Percentiles rank a stretch among this genome's conserved stretches.
These are phyloP conservation scores for Phoenicopterus ruber DNA, from an alignment of 2,113 vertebrate species.

Conservation along the genomic window DNA sequence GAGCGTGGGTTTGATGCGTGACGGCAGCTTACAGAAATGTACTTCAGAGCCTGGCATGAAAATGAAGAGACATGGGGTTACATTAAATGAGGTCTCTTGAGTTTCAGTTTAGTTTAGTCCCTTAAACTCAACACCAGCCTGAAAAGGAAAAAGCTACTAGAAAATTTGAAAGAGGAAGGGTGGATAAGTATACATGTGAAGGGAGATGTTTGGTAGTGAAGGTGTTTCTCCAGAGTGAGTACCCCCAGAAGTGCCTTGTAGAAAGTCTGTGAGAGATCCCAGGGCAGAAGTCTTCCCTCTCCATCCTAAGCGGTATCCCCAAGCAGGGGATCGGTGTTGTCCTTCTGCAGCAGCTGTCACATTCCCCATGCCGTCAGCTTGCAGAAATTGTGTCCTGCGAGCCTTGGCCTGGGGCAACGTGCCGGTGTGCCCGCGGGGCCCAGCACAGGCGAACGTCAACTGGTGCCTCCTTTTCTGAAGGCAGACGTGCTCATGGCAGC, in stretches of 20 bases:
- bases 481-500: not conserved
- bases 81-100: not conserved
- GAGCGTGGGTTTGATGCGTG: not conserved
- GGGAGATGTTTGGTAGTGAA: not conserved
- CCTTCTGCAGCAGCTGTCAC: not conserved
- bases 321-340: not conserved
- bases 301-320: not conserved
- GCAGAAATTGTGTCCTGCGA: not conserved
- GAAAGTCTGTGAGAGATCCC: not conserved
- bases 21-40: not conserved
- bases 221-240: not conserved
- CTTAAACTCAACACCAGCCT: not conserved
- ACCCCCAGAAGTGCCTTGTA: not conserved
- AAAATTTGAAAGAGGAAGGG: not conserved
- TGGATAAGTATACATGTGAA: accelerated
- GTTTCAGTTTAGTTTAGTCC: not conserved
- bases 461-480: not conserved
- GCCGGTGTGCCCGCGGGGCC: accelerated
- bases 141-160: not conserved
- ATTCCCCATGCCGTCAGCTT: not conserved
- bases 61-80: not conserved
- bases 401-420: not conserved
- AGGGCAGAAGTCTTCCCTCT: not conserved
- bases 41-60: not conserved
- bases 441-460: not conserved